Base-by-base conservation (phyloP, 2,113 vertebrate genomes). In the Octodon degus region DNA sequence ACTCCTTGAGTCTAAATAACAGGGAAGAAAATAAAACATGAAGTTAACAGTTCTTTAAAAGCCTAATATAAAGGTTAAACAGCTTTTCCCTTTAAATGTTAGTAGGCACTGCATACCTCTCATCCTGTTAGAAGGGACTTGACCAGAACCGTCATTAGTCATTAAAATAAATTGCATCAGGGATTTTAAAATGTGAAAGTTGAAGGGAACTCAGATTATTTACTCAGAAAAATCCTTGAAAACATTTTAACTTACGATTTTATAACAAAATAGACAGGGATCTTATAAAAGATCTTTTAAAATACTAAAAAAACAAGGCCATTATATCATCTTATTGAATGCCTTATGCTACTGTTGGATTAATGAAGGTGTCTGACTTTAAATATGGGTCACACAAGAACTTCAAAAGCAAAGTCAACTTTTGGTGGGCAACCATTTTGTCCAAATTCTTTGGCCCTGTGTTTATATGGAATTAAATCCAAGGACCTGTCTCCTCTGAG, bases 341-440 rank as follows among this genome's bases (percentile, higher is more conserved):
- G 25, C 27, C 19, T 27, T n/a, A 0, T 94, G 63, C 92, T 89
- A 89, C 88, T 89, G 12, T 86, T 94, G 86, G 76, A 77, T 91
- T 93, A 93, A 85, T 96, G 76, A 96, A 97, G 58, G 47, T 95
- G 43, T 97, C 81, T 88, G 90, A 92, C 62, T 92, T 95, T 95
- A 81, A 96, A 91, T 91, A 37, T 77, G 86, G 84, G 65, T 92
- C 85, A 86, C 70, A 94, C 87, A 89, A 96, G 63, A 94, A 96
- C 90, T 96, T 97, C 94, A 95, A 85, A 94, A 95, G 60, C 85
- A 93, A 96, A 94, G 87, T 80, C 70, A 96, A 50, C 60, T 83
- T 93, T 93, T 85, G 83, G 91, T 94, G 79, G 97, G 90, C 40
- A 96, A 83, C 16, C 68, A 47, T 94, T 95, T 93, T 95, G 90